A percentile compares a stretch with the other conserved stretches of the same genome.
Conservation (phyloP, 2,888 invertebrate species). For the Lasius platythorax region DNA sequence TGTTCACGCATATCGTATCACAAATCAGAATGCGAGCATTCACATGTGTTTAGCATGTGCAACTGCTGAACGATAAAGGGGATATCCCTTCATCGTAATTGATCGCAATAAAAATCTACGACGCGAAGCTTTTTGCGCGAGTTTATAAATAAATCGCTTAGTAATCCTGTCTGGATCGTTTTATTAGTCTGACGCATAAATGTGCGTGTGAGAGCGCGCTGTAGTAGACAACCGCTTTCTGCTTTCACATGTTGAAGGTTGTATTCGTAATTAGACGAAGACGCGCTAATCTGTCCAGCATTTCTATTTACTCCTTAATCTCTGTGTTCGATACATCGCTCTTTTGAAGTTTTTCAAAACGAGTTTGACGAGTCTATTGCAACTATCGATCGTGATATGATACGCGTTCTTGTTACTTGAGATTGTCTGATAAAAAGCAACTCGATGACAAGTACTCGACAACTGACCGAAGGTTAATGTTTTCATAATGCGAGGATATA, state of each 20-base stretch:
- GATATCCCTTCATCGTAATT: constrained; percentile 39
- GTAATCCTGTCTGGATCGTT: constrained; percentile 38
- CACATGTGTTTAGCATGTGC: constrained; percentile 62
- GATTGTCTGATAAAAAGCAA: constrained; percentile 9
- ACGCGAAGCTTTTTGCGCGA: constrained; percentile 29
- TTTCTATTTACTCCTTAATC: not conserved
- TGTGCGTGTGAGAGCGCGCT: constrained; percentile 9
- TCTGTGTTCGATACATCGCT: not conserved
- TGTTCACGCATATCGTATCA: constrained; percentile 1
- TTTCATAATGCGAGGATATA: constrained; percentile 21
- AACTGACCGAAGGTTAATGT: constrained; percentile 41
- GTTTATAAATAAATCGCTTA: constrained; percentile 49
- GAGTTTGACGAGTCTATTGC: not conserved
- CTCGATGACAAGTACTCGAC: not conserved
- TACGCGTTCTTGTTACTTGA: not conserved
- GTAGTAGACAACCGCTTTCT: constrained; percentile 7
- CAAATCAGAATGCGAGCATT: constrained; percentile 58
- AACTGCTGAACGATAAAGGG: not conserved
- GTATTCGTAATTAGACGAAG: constrained; percentile 25
- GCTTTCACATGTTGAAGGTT: constrained; percentile 50
- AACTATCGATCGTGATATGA: not conserved
- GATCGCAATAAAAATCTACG: constrained; percentile 32
- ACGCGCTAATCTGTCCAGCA: not conserved
- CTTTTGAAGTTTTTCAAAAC: not conserved
- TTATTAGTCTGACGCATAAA: constrained; percentile 41